phyloP scores from a whole-genome alignment of 2,113 vertebrate genomes.

The Anhinga rufa region DNA sequence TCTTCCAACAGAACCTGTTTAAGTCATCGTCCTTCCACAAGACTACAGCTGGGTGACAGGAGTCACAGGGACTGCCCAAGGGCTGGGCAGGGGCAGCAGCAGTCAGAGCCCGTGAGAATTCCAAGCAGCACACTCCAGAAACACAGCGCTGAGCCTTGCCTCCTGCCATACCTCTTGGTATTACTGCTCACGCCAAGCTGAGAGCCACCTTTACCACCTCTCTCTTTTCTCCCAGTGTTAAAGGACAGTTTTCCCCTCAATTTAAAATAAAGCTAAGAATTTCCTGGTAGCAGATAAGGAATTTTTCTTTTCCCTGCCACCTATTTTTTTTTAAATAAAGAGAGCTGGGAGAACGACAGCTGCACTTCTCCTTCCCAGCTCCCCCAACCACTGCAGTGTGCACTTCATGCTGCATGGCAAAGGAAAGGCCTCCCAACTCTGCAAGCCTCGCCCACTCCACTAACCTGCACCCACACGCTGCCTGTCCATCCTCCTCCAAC shows the following conservation, averaged over 20 bases:
- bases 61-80: fast-evolving
- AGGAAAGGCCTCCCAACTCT: neutral
- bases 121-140: fast-evolving
- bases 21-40: neutral
- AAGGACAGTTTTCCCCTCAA: neutral
- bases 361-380: neutral
- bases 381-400: neutral
- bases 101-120: fast-evolving
- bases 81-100: neutral
- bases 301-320: neutral
- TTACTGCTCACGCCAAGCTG: neutral
- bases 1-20: neutral
- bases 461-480: neutral
- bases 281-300: neutral
- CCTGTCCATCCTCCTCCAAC: neutral
- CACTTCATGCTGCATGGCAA: fast-evolving
- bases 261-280: neutral
- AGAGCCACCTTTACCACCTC: neutral
- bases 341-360: neutral
- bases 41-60: neutral
- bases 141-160: neutral
- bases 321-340: neutral
- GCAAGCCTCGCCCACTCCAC: neutral
- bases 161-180: neutral
- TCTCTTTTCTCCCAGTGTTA: neutral